phyloP scores from a whole-genome alignment of 2,888 invertebrate species.

The Anarsia innoxiella region DNA sequence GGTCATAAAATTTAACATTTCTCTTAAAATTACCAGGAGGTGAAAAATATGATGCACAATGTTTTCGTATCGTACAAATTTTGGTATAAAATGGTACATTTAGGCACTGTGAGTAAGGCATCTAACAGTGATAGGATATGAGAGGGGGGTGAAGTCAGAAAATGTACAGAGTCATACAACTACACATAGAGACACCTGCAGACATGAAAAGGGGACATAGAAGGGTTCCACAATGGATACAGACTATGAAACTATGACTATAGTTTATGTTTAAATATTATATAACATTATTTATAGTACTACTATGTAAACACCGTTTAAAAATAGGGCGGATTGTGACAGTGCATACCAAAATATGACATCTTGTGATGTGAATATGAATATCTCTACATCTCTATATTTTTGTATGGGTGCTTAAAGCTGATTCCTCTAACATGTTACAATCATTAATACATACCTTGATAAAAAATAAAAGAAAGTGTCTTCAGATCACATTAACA shows the following conservation, averaged over 20 bases:
- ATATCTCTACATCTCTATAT: slow-evolving; percentile 31
- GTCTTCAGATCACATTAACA: slow-evolving; percentile 72
- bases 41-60: slow-evolving; percentile 60
- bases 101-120: slow-evolving; percentile 91
- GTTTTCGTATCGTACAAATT: slow-evolving; percentile 61
- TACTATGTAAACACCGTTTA: slow-evolving; percentile 31
- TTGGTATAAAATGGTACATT: slow-evolving; percentile 70
- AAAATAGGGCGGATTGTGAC: slow-evolving; percentile 66
- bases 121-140: slow-evolving; percentile 84
- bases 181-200: too few relatives aligned
- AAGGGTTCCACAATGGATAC: too few relatives aligned
- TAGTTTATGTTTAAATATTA: too few relatives aligned
- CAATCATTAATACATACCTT: slow-evolving; percentile 10
- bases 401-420: slow-evolving; percentile 50
- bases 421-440: slow-evolving; percentile 41
- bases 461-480: slow-evolving; percentile 12
- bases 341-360: slow-evolving; percentile 63
- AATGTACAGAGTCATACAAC: too few relatives aligned
- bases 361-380: slow-evolving; percentile 36
- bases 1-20: slow-evolving; percentile 39
- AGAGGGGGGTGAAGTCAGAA: slow-evolving; percentile 24
- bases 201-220: too few relatives aligned
- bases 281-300: slow-evolving; percentile 24
- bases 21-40: slow-evolving; percentile 55
- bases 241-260: too few relatives aligned